Percentiles rank a stretch among this genome's conserved stretches.
phyloP scores from a whole-genome alignment of 1,140 invertebrate genomes.

The Centruroides sculpturatus region DNA sequence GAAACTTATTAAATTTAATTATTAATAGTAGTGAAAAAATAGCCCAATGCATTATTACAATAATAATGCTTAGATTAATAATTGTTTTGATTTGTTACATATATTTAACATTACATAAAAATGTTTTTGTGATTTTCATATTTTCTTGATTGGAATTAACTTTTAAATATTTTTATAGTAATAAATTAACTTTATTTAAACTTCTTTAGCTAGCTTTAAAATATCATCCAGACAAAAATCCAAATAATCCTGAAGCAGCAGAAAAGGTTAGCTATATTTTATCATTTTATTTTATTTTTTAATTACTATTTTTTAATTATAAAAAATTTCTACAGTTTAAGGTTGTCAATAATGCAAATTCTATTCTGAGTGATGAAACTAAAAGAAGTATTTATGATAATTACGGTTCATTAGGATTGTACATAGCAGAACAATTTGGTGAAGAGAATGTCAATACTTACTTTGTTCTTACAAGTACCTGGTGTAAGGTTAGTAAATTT shows the following conservation, averaged over 20 bases:
- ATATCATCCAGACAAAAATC: slow-evolving; percentile 89
- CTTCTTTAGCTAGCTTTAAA: slow-evolving; percentile 57
- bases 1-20: too few species aligned
- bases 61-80: too few species aligned
- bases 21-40: too few species aligned
- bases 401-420: slow-evolving; percentile 83
- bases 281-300: too few species aligned
- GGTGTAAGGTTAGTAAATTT: slow-evolving; percentile 56
- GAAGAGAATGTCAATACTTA: slow-evolving; percentile 91
- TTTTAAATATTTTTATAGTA: background rate
- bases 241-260: slow-evolving; percentile 73
- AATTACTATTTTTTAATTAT: background rate
- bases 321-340: slow-evolving; percentile 44
- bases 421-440: slow-evolving; percentile 90
- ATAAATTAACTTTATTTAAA: too few species aligned
- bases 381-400: slow-evolving; percentile 93
- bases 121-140: too few species aligned
- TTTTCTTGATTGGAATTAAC: background rate
- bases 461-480: slow-evolving; percentile 83
- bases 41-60: too few species aligned
- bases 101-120: too few species aligned
- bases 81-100: too few species aligned
- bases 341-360: slow-evolving; percentile 79
- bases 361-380: slow-evolving; percentile 72
- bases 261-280: slow-evolving; percentile 62